Conservation (phyloP, 2,797 vertebrate genomes). For the Manis crassicaudata region DNA sequence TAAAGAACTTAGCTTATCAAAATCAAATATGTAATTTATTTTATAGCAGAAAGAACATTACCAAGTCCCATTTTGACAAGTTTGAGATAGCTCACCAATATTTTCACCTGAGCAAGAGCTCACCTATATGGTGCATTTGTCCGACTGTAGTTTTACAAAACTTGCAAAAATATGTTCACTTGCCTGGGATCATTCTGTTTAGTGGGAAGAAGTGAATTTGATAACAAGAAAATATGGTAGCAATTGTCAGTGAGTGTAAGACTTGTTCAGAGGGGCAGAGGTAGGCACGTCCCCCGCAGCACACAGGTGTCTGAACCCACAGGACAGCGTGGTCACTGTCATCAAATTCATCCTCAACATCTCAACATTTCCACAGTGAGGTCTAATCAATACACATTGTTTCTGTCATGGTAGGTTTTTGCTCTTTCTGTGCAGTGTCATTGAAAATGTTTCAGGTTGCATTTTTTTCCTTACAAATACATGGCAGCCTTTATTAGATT, state of each 20-base stretch:
- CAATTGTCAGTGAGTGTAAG: background rate
- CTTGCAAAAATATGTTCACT: background rate
- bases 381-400: background rate
- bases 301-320: background rate
- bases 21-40: background rate
- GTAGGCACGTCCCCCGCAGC: background rate
- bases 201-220: background rate
- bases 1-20: background rate
- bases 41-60: conserved; percentile 1
- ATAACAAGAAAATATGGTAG: background rate
- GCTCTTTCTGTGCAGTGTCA: background rate
- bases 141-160: background rate
- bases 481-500: conserved; percentile 50
- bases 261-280: conserved; percentile 33
- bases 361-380: background rate
- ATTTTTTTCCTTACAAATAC: conserved; percentile 36
- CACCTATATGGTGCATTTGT: background rate
- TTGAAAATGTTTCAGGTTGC: conserved; percentile 33
- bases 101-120: conserved; percentile 19
- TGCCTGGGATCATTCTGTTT: background rate
- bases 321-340: background rate
- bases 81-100: background rate
- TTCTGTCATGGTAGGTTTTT: background rate
- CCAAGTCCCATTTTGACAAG: background rate
- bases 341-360: conserved; percentile 28